Percentiles rank a stretch among this genome's conserved stretches.
Evolutionary conservation across 2,888 invertebrate genomes (phyloP).

Genomic region (Drosophila limbata): DNA sequence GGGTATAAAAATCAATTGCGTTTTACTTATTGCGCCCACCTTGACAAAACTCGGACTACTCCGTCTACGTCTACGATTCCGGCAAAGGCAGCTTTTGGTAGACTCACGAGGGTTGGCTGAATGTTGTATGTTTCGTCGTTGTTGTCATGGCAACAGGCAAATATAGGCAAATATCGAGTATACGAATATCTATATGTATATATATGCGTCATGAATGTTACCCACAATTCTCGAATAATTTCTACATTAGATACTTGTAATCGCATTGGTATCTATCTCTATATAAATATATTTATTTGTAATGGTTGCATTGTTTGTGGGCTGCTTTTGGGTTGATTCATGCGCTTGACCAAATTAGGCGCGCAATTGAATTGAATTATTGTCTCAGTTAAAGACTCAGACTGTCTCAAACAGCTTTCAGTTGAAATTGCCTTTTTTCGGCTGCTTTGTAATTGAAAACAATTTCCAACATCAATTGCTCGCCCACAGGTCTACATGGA

Average conservation of each 20-base stretch:
- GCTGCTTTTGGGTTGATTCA: slow-evolving; percentile 54
- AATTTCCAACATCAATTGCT: slow-evolving; percentile 47
- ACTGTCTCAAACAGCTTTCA: slow-evolving; percentile 5
- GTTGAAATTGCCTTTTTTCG: slow-evolving; percentile 13
- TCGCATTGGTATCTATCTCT: slow-evolving; percentile 6
- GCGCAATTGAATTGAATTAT: slow-evolving; percentile 72
- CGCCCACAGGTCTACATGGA: slow-evolving; percentile 29
- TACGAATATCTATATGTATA: slow-evolving; percentile 8
- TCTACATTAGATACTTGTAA: slow-evolving; percentile 28
- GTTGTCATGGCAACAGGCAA: slow-evolving; percentile 65
- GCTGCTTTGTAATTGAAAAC: slow-evolving; percentile 45
- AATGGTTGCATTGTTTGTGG: slow-evolving; percentile 50
- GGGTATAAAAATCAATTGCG: slow-evolving; percentile 66
- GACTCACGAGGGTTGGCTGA: slow-evolving; percentile 53
- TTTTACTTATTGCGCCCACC: slow-evolving; percentile 60
- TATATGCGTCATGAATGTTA: slow-evolving; percentile 57
- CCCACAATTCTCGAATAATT: slow-evolving; percentile 31
- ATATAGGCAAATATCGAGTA: slow-evolving; percentile 28
- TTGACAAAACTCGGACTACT: slow-evolving; percentile 44
- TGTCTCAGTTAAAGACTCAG: slow-evolving; percentile 27
- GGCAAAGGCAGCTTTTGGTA: slow-evolving; percentile 31
- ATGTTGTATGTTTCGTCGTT: slow-evolving; percentile 50
- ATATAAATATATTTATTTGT: slow-evolving; percentile 17
- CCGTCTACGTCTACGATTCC: slow-evolving; percentile 4
- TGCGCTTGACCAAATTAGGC: slow-evolving; percentile 69